Base-by-base conservation (phyloP, 2,888 invertebrate species). In the Sipunculus nudus region DNA sequence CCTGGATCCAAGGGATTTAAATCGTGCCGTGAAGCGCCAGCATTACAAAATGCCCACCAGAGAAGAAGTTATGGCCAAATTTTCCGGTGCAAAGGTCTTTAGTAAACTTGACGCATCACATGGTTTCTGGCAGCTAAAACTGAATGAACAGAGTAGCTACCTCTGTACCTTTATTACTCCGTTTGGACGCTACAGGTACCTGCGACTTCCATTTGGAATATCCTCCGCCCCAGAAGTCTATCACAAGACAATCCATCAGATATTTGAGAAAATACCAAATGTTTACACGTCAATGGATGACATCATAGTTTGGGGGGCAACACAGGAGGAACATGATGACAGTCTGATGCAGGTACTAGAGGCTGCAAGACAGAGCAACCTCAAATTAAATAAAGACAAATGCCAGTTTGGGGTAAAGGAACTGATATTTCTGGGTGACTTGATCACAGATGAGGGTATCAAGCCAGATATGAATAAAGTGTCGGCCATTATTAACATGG, bases 1-100 rank as follows among this genome's bases (percentile, higher is more conserved):
- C 38, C 19, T 71, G 10, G 73, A 71, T 48, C 72, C 70, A 2
- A 58, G 47, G 43, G 65, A 69, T 38, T 28, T 73, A 29, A 73
- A 73, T 41, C 57, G 61, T 43, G 61, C 59, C 21, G 60, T 72
- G 39, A 23, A 29, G 23, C 21, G 67, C 26, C 61, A 67, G 43
- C 65, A 72, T 47, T 72, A 49, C 32, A 63, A 70, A 45, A 39
- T 69, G 3, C 65, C 65, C 1, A 70, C 69, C 0, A 43, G 62
- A 39, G 67, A 71, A 35, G 67, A 70, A 54, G 61, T 69, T n/a
- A 56, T 61, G 47, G 53, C 65, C 10, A 53, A 52, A 47, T 62
- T 67, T 41, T 46, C 57, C 16, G 63, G 55, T 21, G 63, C 61
- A 2, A 62, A 35, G 29, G 41, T 59, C 2, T 65, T 72, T 47